A percentile compares a stretch with the other conserved stretches of the same genome.
Conservation (phyloP, 2,113 vertebrate species). For the Nesogale talazaci region DNA sequence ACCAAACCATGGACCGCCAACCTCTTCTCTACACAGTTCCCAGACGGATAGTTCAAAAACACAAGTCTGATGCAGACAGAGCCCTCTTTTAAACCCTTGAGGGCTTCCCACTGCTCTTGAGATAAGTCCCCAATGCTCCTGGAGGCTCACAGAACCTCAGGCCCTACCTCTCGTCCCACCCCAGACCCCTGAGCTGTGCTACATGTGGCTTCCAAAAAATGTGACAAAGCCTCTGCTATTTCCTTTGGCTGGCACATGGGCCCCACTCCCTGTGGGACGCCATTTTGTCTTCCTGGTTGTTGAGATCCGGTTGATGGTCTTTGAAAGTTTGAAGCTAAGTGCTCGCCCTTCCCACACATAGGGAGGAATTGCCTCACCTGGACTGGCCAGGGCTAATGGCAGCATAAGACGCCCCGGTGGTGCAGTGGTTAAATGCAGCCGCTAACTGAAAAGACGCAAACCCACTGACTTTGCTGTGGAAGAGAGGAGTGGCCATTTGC, state of each 20-base stretch:
- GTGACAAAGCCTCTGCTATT: not conserved
- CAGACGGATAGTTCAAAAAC: not conserved
- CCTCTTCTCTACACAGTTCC: not conserved
- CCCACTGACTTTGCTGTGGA: not conserved
- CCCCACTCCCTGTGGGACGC: not conserved
- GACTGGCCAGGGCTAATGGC: not conserved
- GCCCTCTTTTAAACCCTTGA: not conserved
- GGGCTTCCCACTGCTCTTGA: not conserved
- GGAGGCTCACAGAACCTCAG: not conserved
- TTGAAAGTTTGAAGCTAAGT: not conserved
- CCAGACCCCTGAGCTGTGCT: not conserved
- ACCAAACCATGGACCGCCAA: not conserved
- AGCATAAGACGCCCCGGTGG: not conserved
- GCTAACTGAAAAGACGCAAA: not conserved
- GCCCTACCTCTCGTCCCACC: not conserved
- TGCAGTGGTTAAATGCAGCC: not conserved
- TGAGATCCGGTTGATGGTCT: not conserved
- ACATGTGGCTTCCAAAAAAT: accelerated
- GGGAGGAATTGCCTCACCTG: not conserved
- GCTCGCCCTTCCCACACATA: not conserved
- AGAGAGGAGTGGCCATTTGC: not conserved
- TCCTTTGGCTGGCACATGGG: not conserved
- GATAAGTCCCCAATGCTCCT: not conserved
- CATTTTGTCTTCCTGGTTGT: not conserved
- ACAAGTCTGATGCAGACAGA: not conserved